Evolutionary conservation across 2,113 vertebrate species (phyloP).

Genomic region (Echinops telfairi): DNA sequence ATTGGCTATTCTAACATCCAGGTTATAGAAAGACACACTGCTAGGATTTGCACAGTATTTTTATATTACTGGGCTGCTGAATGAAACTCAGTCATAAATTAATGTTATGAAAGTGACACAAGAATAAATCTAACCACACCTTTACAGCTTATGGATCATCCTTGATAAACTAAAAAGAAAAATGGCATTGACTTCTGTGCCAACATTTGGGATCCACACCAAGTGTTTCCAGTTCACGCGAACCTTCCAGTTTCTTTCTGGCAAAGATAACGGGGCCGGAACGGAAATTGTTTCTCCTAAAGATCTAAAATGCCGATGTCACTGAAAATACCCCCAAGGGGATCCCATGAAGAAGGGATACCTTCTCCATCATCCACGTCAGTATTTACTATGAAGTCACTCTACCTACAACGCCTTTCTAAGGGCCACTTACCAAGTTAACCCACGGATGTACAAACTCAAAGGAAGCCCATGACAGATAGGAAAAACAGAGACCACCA

Average conservation of each 20-base stretch:
- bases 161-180: conserved; percentile 58
- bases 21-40: conserved; percentile 89
- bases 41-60: conserved; percentile 87
- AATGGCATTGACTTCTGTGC: not conserved
- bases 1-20: conserved; percentile 91
- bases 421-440: conserved; percentile 24
- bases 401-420: not conserved
- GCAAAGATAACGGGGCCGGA: conserved; percentile 53
- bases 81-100: conserved; percentile 94
- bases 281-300: conserved; percentile 66
- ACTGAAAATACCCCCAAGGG: conserved; percentile 24
- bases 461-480: conserved; percentile 38
- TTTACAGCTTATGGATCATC: conserved; percentile 69
- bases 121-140: conserved; percentile 79
- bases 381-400: not conserved
- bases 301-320: conserved; percentile 47
- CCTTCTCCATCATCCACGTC: not conserved
- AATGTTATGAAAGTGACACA: conserved; percentile 76
- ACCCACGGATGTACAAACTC: not conserved
- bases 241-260: conserved; percentile 56
- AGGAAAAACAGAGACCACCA: rapidly evolving
- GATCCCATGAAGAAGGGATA: conserved; percentile 40
- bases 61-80: conserved; percentile 90
- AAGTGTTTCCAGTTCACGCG: conserved; percentile 44
- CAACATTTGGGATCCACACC: conserved; percentile 39